These are phyloP conservation scores for Carcina quercana DNA, from an alignment of 2,888 invertebrate genomes.

Conservation along the genomic window DNA sequence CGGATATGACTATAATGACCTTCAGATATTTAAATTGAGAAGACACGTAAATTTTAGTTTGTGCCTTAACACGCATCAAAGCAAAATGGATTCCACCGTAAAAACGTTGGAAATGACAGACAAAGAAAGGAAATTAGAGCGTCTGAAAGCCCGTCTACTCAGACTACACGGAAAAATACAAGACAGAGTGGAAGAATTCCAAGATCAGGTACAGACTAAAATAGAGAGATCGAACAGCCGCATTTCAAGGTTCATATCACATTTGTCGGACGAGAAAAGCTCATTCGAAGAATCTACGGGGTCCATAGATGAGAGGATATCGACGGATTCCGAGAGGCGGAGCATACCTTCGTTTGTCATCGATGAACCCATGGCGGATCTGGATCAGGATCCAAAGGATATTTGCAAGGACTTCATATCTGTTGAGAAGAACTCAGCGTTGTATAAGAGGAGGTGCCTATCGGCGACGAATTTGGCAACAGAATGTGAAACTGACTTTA, in stretches of 20 bases:
- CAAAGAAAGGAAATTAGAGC: conserved; percentile 51
- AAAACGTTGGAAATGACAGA: conserved; percentile 32
- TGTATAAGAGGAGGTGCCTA: conserved; percentile 37
- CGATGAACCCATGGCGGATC: conserved; percentile 34
- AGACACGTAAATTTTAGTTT: too few species aligned
- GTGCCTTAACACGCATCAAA: too few species aligned
- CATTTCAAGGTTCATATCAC: conserved; percentile 44
- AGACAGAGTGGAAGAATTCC: conserved; percentile 55
- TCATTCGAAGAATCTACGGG: conserved; percentile 34
- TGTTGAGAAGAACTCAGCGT: conserved; percentile 42
- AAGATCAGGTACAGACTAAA: conserved; percentile 57
- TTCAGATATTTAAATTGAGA: too few species aligned
- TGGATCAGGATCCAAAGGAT: conserved; percentile 29
- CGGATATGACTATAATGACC: too few species aligned
- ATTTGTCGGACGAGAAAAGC: conserved; percentile 50
- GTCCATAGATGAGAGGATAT: conserved; percentile 23
- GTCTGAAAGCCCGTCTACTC: conserved; percentile 43
- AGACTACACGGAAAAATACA: conserved; percentile 59
- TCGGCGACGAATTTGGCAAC: conserved; percentile 47
- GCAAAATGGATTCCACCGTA: too few species aligned
- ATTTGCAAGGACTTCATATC: conserved; percentile 45
- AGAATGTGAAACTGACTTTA: conserved; percentile 30
- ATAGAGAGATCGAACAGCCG: conserved; percentile 38
- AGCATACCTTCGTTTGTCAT: conserved; percentile 50
- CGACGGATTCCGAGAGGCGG: conserved; percentile 29